These are phyloP conservation scores for Phoebastria nigripes DNA, from an alignment of 2,797 vertebrate species.

Conservation along the genomic window DNA sequence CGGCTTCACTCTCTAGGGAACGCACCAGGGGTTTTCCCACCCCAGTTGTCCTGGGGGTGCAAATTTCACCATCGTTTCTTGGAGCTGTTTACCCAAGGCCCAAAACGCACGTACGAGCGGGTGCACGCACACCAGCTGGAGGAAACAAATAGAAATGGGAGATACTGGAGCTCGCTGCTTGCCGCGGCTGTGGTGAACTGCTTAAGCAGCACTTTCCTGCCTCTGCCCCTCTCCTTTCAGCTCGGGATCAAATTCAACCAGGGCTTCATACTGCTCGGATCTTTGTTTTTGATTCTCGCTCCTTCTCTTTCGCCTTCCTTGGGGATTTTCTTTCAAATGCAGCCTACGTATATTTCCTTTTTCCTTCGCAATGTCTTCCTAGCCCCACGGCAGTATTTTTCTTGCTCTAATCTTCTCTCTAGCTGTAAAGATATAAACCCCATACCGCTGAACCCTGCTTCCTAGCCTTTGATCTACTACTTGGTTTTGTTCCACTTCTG, in stretches of 20 bases:
- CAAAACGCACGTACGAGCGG: rapidly evolving
- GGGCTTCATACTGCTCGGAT: constrained; percentile 24
- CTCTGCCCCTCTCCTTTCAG: constrained; percentile 46
- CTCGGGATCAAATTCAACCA: background rate
- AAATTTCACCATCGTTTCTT: background rate
- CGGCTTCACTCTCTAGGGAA: rapidly evolving
- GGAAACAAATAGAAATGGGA: background rate
- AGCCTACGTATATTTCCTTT: constrained; percentile 45
- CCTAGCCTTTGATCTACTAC: constrained; percentile 63
- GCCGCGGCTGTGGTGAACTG: background rate
- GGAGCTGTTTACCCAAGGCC: background rate
- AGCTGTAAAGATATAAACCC: constrained; percentile 65
- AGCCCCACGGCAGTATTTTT: constrained; percentile 63
- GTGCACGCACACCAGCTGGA: background rate
- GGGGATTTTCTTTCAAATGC: constrained; percentile 61
- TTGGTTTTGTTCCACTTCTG: constrained; percentile 66
- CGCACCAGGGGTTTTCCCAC: rapidly evolving
- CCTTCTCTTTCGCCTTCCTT: constrained; percentile 34
- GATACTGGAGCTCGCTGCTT: background rate
- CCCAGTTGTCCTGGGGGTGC: background rate
- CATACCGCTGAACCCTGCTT: constrained; percentile 43
- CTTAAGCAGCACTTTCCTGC: constrained; percentile 27
- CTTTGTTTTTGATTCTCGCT: constrained; percentile 42
- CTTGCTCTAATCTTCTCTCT: constrained; percentile 68
- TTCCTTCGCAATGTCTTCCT: constrained; percentile 60